Conservation (phyloP, 2,888 invertebrate genomes). For the Conistra vaccinii region DNA sequence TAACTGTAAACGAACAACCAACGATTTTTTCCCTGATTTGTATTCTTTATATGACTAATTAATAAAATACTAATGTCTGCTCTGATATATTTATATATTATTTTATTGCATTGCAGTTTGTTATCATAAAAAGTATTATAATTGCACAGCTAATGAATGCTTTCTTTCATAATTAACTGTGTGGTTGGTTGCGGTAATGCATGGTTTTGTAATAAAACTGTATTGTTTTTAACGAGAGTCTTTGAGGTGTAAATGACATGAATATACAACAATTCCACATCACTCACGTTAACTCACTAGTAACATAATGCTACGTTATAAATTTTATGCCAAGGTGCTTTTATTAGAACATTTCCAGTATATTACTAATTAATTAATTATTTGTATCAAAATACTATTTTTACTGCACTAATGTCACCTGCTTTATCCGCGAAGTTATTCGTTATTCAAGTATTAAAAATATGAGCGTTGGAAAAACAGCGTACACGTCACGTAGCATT, state of each 20-base stretch:
- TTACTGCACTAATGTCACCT: neutral
- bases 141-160: constrained; percentile 24
- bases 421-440: neutral
- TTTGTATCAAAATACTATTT: neutral
- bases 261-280: constrained; percentile 33
- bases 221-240: constrained; percentile 17
- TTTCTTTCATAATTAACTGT: constrained; percentile 36
- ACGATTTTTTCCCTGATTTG: constrained; percentile 57
- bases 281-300: constrained; percentile 8
- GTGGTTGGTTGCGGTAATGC: constrained; percentile 9
- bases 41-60: constrained; percentile 50
- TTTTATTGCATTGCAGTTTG: constrained; percentile 40
- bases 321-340: neutral
- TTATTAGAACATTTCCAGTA: neutral
- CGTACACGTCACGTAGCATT: neutral
- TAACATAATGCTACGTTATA: constrained; percentile 15
- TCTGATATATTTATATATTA: constrained; percentile 38
- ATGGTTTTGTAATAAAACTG: constrained; percentile 20
- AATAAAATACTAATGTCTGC: constrained; percentile 36
- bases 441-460: neutral
- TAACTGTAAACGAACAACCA: constrained; percentile 66
- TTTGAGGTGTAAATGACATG: constrained; percentile 38
- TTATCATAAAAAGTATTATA: constrained; percentile 21
- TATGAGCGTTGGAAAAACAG: neutral
- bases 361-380: constrained; percentile 1